Percentiles rank a stretch among this genome's conserved stretches.
These are phyloP conservation scores for Spilarctia lutea DNA, from an alignment of 2,888 invertebrate species.

Conservation along the genomic window DNA sequence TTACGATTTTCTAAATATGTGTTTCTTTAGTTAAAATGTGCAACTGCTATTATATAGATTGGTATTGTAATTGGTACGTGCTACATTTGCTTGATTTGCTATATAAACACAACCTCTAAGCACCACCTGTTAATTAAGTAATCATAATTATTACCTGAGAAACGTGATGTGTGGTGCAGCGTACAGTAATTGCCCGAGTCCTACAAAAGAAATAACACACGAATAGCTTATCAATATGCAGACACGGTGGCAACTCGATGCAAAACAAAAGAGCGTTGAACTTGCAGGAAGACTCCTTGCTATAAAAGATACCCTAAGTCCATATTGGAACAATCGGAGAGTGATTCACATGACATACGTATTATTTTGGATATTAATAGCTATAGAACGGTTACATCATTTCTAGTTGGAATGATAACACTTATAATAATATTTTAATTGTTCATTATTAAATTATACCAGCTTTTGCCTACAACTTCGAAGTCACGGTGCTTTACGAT, in stretches of 20 bases:
- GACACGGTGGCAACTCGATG: constrained; percentile 72
- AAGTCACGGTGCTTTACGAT: not conserved
- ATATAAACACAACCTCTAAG: constrained; percentile 8
- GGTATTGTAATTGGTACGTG: not conserved
- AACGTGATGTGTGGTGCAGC: not conserved
- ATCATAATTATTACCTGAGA: not conserved
- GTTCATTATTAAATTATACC: not conserved
- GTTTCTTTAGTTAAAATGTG: constrained; percentile 28
- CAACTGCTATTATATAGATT: not conserved
- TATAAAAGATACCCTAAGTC: constrained; percentile 68
- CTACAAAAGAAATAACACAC: constrained; percentile 45
- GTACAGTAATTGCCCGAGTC: constrained; percentile 9
- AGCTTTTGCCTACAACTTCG: not conserved
- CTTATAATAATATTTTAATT: not conserved
- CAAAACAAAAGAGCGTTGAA: constrained; percentile 82
- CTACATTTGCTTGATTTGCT: not conserved
- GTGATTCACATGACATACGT: constrained; percentile 68
- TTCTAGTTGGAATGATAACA: constrained; percentile 29
- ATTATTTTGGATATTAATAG: constrained; percentile 60
- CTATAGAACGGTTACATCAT: constrained; percentile 47
- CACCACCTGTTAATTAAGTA: not conserved
- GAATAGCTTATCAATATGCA: constrained; percentile 73
- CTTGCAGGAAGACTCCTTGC: constrained; percentile 78
- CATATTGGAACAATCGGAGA: constrained; percentile 63
- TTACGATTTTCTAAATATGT: constrained; percentile 31